Evolutionary conservation across 2,113 vertebrate species (phyloP), one percentile per base, ranked within the genome.

Genomic region (Myotis davidii): DNA sequence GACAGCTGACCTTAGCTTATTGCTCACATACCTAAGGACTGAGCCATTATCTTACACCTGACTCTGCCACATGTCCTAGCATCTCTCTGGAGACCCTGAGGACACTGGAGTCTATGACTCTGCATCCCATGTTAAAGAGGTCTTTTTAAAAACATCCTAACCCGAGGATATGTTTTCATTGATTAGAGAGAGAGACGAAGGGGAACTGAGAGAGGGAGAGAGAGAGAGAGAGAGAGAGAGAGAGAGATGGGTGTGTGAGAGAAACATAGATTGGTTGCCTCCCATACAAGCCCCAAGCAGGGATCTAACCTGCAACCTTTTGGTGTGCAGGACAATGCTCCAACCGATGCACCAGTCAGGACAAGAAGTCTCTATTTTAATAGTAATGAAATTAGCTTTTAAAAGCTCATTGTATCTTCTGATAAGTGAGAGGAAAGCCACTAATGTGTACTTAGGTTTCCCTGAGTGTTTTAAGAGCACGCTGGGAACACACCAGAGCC

Each of bases 301-400:
- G 64, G 64, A 32, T 65, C 27, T 6, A 65, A 65, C 64, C 64
- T 29, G 13, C 29, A 65, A 32, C 64, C 64, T 65, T 14, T 14
- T 64, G 61, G 61, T 65, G 61, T 16, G 32, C 29, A 32, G 27
- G 61, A 65, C 27, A 29, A 65, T 13, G 61, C 29, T 65, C 61
- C 27, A 32, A 29, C 61, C 61, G 61, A 64, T 27, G 61, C 61
- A 65, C 29, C 2, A 5, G 14, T 32, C 64, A 67, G 64, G 32
- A n/a, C 64, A 67, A 88, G 32, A 20, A 37, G 21, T 77, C 37
- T 74, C 16, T 81, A 82, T 90, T 83, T 83, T 37, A 83, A 54
- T 18, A 83, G 84, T 52, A 91, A 91, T 82, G 48, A 78, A 95
- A 79, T 95, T 54, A 87, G 42, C 54, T 92, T 91, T 91, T 88